Evolutionary conservation across 2,113 vertebrate species (phyloP).

Genomic region (Cryptomyrus ogoouensis): DNA sequence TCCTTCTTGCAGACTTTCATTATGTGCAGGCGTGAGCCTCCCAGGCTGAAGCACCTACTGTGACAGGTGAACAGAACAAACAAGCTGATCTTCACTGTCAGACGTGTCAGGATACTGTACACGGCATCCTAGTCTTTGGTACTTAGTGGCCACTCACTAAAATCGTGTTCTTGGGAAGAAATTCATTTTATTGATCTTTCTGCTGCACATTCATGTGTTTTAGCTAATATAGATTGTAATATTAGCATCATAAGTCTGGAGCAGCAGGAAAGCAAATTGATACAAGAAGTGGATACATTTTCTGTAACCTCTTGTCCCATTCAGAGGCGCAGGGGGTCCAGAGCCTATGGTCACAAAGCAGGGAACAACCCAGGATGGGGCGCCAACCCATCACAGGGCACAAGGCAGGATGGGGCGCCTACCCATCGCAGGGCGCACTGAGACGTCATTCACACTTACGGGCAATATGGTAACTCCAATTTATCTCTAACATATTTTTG

Average conservation of each 20-base stretch:
- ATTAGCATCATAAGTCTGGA: neutral
- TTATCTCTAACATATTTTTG: neutral
- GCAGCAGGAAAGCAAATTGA: neutral
- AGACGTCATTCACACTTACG: neutral
- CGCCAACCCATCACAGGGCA: neutral
- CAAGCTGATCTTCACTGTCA: conserved; percentile 77
- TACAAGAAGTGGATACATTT: neutral
- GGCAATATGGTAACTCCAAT: neutral
- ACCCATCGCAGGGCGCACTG: neutral
- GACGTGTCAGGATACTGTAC: conserved; percentile 73
- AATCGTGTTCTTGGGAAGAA: neutral
- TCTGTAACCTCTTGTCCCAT: neutral
- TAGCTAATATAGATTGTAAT: neutral
- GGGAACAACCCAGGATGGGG: neutral
- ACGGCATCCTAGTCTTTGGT: conserved; percentile 50
- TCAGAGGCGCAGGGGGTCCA: neutral
- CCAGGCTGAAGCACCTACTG: conserved; percentile 61
- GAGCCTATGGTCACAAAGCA: neutral
- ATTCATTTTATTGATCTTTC: neutral
- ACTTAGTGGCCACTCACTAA: neutral
- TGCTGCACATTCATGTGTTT: neutral
- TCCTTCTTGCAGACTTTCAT: conserved; percentile 60
- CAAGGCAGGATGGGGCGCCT: neutral
- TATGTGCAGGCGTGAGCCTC: conserved; percentile 68
- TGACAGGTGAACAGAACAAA: conserved; percentile 69